A percentile compares a stretch with the other conserved stretches of the same genome.
phyloP scores from a whole-genome alignment of 2,797 vertebrate genomes.

The Halcyon leucocephala region DNA sequence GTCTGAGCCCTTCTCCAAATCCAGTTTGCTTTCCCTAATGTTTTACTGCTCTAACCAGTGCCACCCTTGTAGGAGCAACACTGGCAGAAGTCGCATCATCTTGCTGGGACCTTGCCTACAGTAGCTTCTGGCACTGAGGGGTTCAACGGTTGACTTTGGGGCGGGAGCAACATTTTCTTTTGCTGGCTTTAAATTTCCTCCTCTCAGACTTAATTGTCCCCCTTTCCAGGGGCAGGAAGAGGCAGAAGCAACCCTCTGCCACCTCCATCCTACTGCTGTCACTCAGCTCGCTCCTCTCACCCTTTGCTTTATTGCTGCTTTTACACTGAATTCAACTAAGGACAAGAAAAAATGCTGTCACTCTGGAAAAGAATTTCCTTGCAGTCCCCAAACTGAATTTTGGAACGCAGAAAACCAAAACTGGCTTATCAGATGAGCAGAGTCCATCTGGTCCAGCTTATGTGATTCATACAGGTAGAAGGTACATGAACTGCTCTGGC shows the following conservation, averaged over 20 bases:
- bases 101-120: rapidly evolving
- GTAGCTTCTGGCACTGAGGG: not conserved
- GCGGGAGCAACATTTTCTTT: not conserved
- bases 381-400: rapidly evolving
- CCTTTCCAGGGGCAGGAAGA: not conserved
- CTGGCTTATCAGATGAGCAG: rapidly evolving
- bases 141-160: not conserved
- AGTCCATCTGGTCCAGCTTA: rapidly evolving
- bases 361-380: not conserved
- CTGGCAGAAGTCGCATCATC: not conserved
- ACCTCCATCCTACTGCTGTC: not conserved
- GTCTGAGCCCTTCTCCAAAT: not conserved
- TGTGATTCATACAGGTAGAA: not conserved
- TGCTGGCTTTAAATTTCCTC: not conserved
- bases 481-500: not conserved
- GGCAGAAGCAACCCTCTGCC: not conserved
- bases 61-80: no score
- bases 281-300: not conserved
- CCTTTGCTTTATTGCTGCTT: not conserved
- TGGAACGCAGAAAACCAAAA: not conserved
- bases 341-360: not conserved
- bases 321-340: not conserved
- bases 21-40: not conserved
- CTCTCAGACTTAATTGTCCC: not conserved
- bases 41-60: no score